These are phyloP conservation scores for Liodrosophila aerea DNA, from an alignment of 2,888 invertebrate species.

Conservation along the genomic window DNA sequence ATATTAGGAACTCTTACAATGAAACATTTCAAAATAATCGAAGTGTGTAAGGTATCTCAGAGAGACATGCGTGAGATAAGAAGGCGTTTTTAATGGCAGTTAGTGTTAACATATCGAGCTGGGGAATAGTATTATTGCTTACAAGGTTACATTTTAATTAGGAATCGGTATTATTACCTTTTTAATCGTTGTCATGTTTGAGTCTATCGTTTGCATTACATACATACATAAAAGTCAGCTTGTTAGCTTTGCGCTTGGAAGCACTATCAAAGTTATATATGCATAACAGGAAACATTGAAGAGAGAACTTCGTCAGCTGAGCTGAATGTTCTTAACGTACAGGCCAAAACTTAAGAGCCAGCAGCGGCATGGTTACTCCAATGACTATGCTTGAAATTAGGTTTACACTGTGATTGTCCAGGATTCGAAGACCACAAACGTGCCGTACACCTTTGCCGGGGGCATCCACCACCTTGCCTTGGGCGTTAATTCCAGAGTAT, in stretches of 20 bases:
- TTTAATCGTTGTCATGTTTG: conserved; percentile 30
- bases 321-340: conserved; percentile 52
- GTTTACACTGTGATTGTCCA: conserved; percentile 95
- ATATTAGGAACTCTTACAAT: too few species aligned
- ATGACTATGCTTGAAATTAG: conserved; percentile 90
- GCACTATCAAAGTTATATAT: conserved; percentile 35
- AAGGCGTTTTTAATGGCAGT: too few species aligned
- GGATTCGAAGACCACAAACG: conserved; percentile 88
- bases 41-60: too few species aligned
- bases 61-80: too few species aligned
- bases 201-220: conserved; percentile 46
- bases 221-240: conserved; percentile 38
- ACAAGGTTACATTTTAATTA: not conserved
- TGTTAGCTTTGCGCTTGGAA: conserved; percentile 43
- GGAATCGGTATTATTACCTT: not conserved
- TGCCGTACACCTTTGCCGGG: conserved; percentile 88
- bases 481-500: conserved; percentile 90
- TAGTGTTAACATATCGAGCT: not conserved
- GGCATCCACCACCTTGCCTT: conserved; percentile 88
- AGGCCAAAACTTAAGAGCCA: conserved; percentile 85
- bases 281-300: conserved; percentile 4
- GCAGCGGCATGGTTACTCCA: conserved; percentile 87
- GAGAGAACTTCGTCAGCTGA: not conserved
- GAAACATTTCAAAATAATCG: too few species aligned
- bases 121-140: not conserved